Percentiles rank a stretch among this genome's conserved stretches.
These are phyloP conservation scores for Rhineura floridana DNA, from an alignment of 2,113 vertebrate species.

Conservation along the genomic window DNA sequence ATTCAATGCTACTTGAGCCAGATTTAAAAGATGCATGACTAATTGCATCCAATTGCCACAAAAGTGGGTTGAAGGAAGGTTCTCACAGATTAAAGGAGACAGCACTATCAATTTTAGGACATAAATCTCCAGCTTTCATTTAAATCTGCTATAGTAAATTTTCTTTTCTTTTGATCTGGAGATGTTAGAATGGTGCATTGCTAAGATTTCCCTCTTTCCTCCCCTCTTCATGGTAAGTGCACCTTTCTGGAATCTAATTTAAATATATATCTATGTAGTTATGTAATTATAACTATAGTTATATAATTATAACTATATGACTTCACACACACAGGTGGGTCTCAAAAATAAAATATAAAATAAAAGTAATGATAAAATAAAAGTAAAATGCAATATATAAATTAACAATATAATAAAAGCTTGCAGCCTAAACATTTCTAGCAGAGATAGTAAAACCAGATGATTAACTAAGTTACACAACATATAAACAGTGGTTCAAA, in stretches of 20 bases:
- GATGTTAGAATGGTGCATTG: background rate
- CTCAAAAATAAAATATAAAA: background rate
- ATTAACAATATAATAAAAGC: background rate
- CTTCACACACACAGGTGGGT: background rate
- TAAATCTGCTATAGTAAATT: background rate
- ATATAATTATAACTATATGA: no score
- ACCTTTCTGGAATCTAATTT: background rate
- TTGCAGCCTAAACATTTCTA: background rate
- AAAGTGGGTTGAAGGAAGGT: background rate
- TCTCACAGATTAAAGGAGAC: background rate
- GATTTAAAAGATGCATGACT: conserved; percentile 8
- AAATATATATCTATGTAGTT: no score
- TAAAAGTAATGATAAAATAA: background rate
- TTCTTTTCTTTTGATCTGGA: background rate
- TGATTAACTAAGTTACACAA: no score
- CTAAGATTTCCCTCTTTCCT: background rate
- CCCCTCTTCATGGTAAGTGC: background rate
- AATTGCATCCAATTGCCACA: conserved; percentile 1
- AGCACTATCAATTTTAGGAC: background rate
- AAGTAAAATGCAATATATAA: background rate
- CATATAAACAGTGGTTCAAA: no score
- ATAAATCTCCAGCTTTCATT: background rate
- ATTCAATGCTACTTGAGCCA: background rate
- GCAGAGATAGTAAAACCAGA: no score
- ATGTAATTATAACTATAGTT: no score